These are phyloP conservation scores for Orchesellides sinensis DNA, from an alignment of 2,888 invertebrate genomes.

Conservation along the genomic window DNA sequence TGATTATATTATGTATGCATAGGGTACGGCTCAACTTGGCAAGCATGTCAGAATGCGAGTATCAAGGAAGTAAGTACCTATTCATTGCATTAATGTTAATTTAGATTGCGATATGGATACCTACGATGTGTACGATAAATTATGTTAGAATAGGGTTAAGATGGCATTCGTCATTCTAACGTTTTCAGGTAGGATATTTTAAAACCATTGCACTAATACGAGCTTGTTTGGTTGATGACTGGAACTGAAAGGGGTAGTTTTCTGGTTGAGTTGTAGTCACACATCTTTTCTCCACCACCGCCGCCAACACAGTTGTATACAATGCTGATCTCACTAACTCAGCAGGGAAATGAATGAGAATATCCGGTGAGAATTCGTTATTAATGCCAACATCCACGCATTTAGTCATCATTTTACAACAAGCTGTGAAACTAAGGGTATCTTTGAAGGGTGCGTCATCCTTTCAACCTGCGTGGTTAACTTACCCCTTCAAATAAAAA, in stretches of 20 bases:
- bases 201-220: neutral
- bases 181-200: neutral
- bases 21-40: neutral
- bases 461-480: neutral
- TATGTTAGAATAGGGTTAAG: neutral
- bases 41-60: neutral
- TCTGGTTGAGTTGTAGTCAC: constrained; percentile 15
- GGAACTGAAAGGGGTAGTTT: constrained; percentile 54
- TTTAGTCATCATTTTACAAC: constrained; percentile 62
- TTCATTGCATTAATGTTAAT: neutral
- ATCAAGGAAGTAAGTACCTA: too few relatives aligned
- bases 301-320: neutral
- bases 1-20: neutral
- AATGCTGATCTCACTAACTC: constrained; percentile 13
- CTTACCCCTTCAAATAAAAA: neutral
- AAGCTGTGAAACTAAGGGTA: constrained; percentile 48
- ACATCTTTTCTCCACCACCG: neutral
- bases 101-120: neutral
- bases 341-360: constrained; percentile 57
- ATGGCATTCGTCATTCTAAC: neutral
- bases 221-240: constrained; percentile 17
- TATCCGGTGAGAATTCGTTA: constrained; percentile 62
- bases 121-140: neutral
- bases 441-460: constrained; percentile 20
- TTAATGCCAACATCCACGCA: constrained; percentile 56